These are phyloP conservation scores for Coboldia fuscipes DNA, from an alignment of 1,140 invertebrate genomes.

Conservation along the genomic window DNA sequence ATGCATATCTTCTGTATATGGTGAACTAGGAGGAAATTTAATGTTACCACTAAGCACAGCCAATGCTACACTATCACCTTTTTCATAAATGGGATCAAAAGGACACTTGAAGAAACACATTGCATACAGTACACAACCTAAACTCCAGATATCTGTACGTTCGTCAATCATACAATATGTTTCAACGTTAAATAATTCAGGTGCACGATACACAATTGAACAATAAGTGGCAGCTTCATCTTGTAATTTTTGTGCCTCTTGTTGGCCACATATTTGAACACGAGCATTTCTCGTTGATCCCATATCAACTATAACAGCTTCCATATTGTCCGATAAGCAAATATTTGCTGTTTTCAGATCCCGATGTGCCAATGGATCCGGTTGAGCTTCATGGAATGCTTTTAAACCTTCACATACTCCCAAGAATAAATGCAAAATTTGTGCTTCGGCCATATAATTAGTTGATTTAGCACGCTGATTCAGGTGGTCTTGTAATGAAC, in stretches of 20 bases:
- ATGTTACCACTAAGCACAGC: slow-evolving; percentile 61
- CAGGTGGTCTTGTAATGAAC: slow-evolving; percentile 52
- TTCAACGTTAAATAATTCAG: slow-evolving; percentile 73
- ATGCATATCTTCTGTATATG: slow-evolving; percentile 45
- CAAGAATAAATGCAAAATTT: slow-evolving; percentile 46
- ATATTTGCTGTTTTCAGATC: slow-evolving; percentile 70
- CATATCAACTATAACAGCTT: slow-evolving; percentile 65
- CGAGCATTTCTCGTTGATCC: slow-evolving; percentile 56
- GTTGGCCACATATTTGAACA: slow-evolving; percentile 45
- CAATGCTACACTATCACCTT: slow-evolving; percentile 69
- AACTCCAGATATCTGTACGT: slow-evolving; percentile 71
- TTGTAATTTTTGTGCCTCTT: slow-evolving; percentile 52
- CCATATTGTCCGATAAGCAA: slow-evolving; percentile 44
- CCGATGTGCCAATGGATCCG: slow-evolving; percentile 54
- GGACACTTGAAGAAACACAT: slow-evolving; percentile 71
- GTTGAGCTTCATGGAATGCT: slow-evolving; percentile 50
- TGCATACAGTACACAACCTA: slow-evolving; percentile 70
- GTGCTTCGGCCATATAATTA: slow-evolving; percentile 36
- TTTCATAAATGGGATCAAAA: slow-evolving; percentile 65
- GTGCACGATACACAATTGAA: slow-evolving; percentile 71
- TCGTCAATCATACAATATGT: slow-evolving; percentile 62
- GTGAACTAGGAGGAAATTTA: slow-evolving; percentile 44
- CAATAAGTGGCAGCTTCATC: slow-evolving; percentile 66
- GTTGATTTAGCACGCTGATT: slow-evolving; percentile 30
- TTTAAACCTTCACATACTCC: slow-evolving; percentile 54